Base-by-base conservation (phyloP, 2,113 vertebrate species). In the Oophaga pumilio region DNA sequence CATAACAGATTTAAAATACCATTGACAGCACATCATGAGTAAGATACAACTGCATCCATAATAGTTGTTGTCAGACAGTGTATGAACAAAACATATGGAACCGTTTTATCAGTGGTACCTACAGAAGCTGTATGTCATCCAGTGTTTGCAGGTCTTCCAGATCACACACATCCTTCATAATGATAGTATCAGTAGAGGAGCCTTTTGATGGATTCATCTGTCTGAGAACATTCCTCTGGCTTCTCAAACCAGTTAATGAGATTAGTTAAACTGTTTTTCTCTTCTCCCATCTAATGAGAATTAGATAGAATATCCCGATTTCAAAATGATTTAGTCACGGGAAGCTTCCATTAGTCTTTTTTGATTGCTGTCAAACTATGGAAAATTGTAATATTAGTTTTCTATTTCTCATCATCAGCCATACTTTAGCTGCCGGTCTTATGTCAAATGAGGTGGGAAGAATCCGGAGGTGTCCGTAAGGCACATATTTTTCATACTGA, bases 311-410 rank as follows among this genome's bases (percentile, higher is more conserved):
- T 84, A 84, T 62, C 81, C 62, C 59, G 80, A 73, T 56, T 53
- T 76, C 87, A 43, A 43, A 81, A 88, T 88, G 80, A 88, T 88
- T 88, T 88, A 84, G 87, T 76, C 87, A 84, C 80, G 28, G 80
- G 24, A 59, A 68, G 60, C 60, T 77, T 77, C 81, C 81, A 83
- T 88, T 88, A 84, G 71, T 84, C 81, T 84, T 84, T 76, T 18
- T 66, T 88, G 59, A 88, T 84, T 88, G 87, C 87, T 88, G 87
- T 88, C 87, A 84, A 88, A 84, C 49, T 14, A 81, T 88, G 73
- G 87, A 84, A 87, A 88, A 88, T 88, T 84, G 73, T 66, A 77
- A 88, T 83, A 88, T 88, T 88, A 88, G 87, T 68, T 76, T 86
- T 88, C 76, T 66, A 77, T 84, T 88, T 77, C 81, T 88, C 80